A percentile compares a stretch with the other conserved stretches of the same genome.
These are phyloP conservation scores for Colostygia pectinataria DNA, from an alignment of 2,888 invertebrate genomes.

Conservation along the genomic window DNA sequence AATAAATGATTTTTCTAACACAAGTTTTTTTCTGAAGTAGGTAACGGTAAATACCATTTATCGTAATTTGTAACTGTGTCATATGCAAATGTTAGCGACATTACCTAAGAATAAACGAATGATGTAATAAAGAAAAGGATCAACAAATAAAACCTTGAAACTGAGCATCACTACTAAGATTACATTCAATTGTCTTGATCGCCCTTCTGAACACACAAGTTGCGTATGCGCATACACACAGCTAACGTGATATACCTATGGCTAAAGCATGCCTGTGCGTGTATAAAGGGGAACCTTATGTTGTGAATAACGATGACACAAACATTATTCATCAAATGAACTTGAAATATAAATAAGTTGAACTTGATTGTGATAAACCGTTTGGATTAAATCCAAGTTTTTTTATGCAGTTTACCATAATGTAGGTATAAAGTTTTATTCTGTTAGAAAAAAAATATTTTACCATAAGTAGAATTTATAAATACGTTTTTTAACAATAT, in stretches of 20 bases:
- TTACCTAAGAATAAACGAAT: constrained; percentile 55
- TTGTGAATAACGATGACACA: constrained; percentile 43
- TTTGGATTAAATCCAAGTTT: constrained; percentile 25
- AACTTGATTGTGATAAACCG: constrained; percentile 33
- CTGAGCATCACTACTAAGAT: constrained; percentile 37
- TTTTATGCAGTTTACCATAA: not conserved
- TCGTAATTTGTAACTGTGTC: not conserved
- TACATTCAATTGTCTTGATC: constrained; percentile 51
- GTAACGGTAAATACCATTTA: too few relatives aligned
- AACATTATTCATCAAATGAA: constrained; percentile 45
- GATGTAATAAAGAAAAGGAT: constrained; percentile 57
- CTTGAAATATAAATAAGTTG: constrained; percentile 43
- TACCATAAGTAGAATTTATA: too few relatives aligned
- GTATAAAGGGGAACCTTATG: constrained; percentile 27
- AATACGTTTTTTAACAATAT: too few relatives aligned
- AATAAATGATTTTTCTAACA: too few relatives aligned
- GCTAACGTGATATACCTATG: not conserved
- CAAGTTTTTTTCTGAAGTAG: too few relatives aligned
- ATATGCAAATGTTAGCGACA: constrained; percentile 53
- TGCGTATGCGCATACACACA: constrained; percentile 30
- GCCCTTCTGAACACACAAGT: constrained; percentile 44
- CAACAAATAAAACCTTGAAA: constrained; percentile 67
- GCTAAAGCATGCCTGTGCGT: constrained; percentile 9
- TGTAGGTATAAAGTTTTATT: too few relatives aligned
- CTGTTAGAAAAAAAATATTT: too few relatives aligned